phyloP scores from a whole-genome alignment of 2,113 vertebrate species.

The Albula goreensis region DNA sequence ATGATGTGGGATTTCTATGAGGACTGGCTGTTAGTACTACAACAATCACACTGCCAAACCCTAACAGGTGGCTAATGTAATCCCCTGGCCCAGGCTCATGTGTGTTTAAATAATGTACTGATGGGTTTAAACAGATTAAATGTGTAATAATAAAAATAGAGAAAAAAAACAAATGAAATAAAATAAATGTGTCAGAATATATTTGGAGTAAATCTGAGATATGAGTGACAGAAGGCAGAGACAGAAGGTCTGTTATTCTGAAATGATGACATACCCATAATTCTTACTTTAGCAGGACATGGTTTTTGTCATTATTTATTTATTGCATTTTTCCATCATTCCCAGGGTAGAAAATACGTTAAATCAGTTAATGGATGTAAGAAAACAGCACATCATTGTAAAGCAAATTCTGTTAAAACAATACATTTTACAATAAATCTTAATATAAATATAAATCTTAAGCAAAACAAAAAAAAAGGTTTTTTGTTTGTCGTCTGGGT shows the following conservation, averaged over 20 bases:
- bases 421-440: no score
- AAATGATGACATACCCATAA: neutral
- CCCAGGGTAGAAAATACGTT: neutral
- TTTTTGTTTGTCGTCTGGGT: neutral
- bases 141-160: neutral
- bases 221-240: neutral
- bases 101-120: neutral
- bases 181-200: neutral
- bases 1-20: neutral
- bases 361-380: neutral
- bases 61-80: neutral
- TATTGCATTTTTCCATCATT: neutral
- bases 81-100: neutral
- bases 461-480: neutral
- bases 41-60: neutral
- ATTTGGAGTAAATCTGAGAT: neutral
- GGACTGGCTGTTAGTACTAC: neutral
- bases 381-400: neutral
- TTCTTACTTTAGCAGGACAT: neutral
- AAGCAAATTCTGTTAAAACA: no score
- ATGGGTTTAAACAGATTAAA: neutral
- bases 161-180: neutral
- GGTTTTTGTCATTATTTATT: neutral
- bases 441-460: neutral
- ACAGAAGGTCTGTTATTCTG: slow-evolving; percentile 4